Evolutionary conservation across 1,140 invertebrate genomes (phyloP).

Genomic region (Drosophila kepulauana): DNA sequence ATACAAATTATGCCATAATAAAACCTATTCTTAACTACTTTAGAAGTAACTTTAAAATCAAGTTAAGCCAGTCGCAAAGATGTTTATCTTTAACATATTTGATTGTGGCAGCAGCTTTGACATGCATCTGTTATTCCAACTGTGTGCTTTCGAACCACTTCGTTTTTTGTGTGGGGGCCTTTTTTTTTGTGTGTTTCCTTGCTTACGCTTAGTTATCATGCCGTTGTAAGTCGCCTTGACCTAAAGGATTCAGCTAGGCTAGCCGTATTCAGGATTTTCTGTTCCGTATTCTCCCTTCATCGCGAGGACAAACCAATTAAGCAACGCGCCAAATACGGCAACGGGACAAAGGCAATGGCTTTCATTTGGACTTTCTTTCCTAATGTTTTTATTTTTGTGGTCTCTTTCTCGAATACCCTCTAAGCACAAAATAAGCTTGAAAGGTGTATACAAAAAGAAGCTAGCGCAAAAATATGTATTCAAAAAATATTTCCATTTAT

Average conservation of each 20-base stretch:
- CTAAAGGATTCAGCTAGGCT: constrained; percentile 28
- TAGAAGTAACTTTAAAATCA: background rate
- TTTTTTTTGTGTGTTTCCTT: constrained; percentile 3
- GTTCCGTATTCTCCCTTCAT: constrained; percentile 3
- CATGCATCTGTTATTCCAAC: background rate
- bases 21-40: background rate
- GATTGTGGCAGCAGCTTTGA: background rate
- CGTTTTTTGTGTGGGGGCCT: background rate
- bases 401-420: background rate
- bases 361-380: constrained; percentile 11
- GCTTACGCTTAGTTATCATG: constrained; percentile 10
- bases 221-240: constrained; percentile 30
- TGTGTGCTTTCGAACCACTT: background rate
- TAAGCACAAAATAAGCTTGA: background rate
- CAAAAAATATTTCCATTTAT: no score
- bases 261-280: constrained; percentile 31
- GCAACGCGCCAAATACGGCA: constrained; percentile 25
- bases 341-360: constrained; percentile 19
- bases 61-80: background rate
- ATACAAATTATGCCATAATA: no score
- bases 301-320: constrained; percentile 40
- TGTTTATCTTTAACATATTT: constrained; percentile 5
- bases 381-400: background rate
- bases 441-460: background rate
- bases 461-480: no score